Evolutionary conservation across 2,888 invertebrate species (phyloP).

Genomic region (Xylota sylvarum): DNA sequence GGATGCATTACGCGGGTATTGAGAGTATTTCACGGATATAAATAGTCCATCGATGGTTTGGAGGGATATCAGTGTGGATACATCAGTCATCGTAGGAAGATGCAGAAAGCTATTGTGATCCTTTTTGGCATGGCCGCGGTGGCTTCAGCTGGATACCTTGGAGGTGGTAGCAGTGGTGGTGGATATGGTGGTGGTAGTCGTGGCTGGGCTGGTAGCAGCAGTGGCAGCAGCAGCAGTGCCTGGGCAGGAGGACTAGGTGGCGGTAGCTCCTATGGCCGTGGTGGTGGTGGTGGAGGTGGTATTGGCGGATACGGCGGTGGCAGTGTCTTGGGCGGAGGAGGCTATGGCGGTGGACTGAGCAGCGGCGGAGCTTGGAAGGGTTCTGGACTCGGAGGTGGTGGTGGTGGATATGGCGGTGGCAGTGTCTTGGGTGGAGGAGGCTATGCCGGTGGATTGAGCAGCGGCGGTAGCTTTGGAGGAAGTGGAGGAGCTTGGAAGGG

Average conservation of each 20-base stretch:
- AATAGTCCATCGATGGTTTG: constrained; percentile 31
- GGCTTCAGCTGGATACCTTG: constrained; percentile 54
- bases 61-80: constrained; percentile 44
- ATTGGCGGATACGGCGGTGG: constrained; percentile 44
- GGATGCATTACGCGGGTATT: not conserved
- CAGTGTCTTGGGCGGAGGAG: not conserved
- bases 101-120: constrained; percentile 73
- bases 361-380: constrained; percentile 7
- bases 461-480: constrained; percentile 20
- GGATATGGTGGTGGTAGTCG: constrained; percentile 17
- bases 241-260: constrained; percentile 4
- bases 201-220: constrained; percentile 5
- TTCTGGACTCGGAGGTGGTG: constrained; percentile 27
- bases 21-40: constrained; percentile 23
- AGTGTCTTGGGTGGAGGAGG: constrained; percentile 23
- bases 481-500: constrained; percentile 16
- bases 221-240: not conserved
- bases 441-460: not conserved
- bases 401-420: constrained; percentile 37
- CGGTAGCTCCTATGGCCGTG: constrained; percentile 65
- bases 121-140: constrained; percentile 56
- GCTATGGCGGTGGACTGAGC: constrained; percentile 32
- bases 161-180: constrained; percentile 64
- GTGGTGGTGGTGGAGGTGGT: constrained; percentile 34
- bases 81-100: constrained; percentile 48